Base-by-base conservation (phyloP, 2,113 vertebrate species). In the Malurus melanocephalus region DNA sequence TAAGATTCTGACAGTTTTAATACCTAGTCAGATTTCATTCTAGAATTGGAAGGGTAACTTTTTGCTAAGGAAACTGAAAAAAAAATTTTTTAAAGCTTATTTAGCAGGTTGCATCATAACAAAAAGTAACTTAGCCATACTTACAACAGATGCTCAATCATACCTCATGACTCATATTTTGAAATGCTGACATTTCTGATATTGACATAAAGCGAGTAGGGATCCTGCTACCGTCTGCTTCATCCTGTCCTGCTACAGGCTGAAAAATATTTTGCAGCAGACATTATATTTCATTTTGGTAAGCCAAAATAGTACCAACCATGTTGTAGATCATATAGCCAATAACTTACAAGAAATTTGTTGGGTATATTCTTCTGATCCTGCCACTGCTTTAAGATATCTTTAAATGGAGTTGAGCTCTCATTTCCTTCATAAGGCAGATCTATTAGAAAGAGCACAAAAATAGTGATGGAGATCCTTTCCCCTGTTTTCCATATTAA, bases 111-210 rank as follows among this genome's bases (percentile, higher is more conserved):
- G 35, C 24, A 20, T 49, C 12, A 11, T 16, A 85, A 75, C 20
- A 74, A 56, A 61, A 2, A 91, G 21, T 48, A 93, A 66, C 59
- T 59, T n/a, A 11, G 7, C 19, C n/a, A 59, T 67, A 78, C 24
- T 89, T 79, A 86, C 3, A 92, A 51, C 11, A 80, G 38, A 72
- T 43, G 21, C 49, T 60, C 52, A 92, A 16, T 59, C 89, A 61
- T 97, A 97, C 96, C 96, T 97, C 96, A 43, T 95, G 94, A 71
- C 96, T 97, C 95, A 94, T 89, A 53, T 85, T 92, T 55, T 75
- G 89, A 93, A 94, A 96, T 2, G 88, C 80, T 48, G 92, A 35
- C 90, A 94, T 94, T 91, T 65, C 80, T 18, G 96, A 93, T 77
- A 97, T 71, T 22, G 95, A 96, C 94, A 95, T 94, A 24, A 89